Evolutionary conservation across 2,797 vertebrate genomes (phyloP).

Genomic region (Chelmon rostratus): DNA sequence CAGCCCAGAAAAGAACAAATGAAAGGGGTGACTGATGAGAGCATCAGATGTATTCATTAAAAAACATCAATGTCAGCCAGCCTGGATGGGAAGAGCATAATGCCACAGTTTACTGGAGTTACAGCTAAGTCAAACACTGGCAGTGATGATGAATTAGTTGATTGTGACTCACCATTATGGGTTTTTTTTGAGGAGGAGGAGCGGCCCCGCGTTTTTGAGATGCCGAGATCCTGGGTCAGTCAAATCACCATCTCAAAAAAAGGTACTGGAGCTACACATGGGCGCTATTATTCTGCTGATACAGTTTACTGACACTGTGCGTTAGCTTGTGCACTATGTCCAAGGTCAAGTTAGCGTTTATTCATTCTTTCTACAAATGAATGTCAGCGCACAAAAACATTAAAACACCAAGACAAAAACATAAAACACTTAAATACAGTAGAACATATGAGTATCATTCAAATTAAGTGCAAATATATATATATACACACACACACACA

Average conservation of each 20-base stretch:
- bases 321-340: neutral
- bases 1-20: too few relatives aligned
- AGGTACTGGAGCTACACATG: slow-evolving; percentile 77
- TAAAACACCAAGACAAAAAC: neutral
- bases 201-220: slow-evolving; percentile 80
- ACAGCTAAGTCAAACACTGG: neutral
- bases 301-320: neutral
- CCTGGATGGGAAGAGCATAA: neutral
- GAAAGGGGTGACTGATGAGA: neutral
- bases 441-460: too few relatives aligned
- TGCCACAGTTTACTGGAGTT: neutral
- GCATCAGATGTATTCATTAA: neutral
- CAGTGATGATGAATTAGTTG: neutral
- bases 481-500: too few relatives aligned
- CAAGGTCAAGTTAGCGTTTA: neutral
- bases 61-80: neutral
- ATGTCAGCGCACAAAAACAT: too few relatives aligned
- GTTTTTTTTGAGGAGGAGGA: slow-evolving; percentile 76
- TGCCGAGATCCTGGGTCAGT: slow-evolving; percentile 91
- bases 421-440: neutral
- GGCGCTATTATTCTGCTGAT: neutral
- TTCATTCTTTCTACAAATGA: neutral
- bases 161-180: neutral
- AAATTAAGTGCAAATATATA: too few relatives aligned
- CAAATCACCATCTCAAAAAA: slow-evolving; percentile 83